A percentile compares a stretch with the other conserved stretches of the same genome.
Conservation (phyloP, 2,888 invertebrate genomes). For the Poecilobothrus nobilitatus region DNA sequence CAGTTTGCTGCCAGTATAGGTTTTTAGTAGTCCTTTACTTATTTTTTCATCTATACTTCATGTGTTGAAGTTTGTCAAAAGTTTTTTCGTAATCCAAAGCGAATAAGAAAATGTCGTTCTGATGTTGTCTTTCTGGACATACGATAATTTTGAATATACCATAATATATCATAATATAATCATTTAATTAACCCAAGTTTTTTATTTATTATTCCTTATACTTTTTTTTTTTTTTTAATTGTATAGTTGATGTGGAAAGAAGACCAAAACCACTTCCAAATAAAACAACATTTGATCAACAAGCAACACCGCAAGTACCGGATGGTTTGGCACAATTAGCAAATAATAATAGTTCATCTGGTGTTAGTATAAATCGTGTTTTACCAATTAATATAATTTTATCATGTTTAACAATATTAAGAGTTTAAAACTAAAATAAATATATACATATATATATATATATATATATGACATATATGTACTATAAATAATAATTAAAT, state of each 20-base stretch:
- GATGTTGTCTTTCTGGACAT: too few relatives aligned
- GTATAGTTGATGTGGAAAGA: constrained; percentile 8
- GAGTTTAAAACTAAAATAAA: constrained; percentile 20
- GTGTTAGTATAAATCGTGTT: constrained; percentile 21
- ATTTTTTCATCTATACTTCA: too few relatives aligned
- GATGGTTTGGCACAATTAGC: constrained; percentile 12
- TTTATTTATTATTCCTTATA: too few relatives aligned
- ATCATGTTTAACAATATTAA: constrained; percentile 22
- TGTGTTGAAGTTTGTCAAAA: too few relatives aligned
- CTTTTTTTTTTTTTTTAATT: neutral
- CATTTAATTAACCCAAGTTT: too few relatives aligned
- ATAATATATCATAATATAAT: too few relatives aligned
- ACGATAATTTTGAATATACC: too few relatives aligned
- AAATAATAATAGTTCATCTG: constrained; percentile 17
- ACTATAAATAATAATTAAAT: neutral
- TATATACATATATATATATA: neutral
- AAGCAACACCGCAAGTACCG: constrained; percentile 5
- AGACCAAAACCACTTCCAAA: constrained; percentile 4
- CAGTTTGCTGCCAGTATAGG: too few relatives aligned
- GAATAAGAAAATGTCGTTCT: too few relatives aligned
- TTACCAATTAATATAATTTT: constrained; percentile 23
- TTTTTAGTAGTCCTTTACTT: too few relatives aligned
- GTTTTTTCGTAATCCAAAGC: too few relatives aligned
- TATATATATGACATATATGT: neutral
- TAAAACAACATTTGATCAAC: constrained; percentile 7